These are phyloP conservation scores for Todiramphus chloris DNA, from an alignment of 2,113 vertebrate species.

Conservation along the genomic window DNA sequence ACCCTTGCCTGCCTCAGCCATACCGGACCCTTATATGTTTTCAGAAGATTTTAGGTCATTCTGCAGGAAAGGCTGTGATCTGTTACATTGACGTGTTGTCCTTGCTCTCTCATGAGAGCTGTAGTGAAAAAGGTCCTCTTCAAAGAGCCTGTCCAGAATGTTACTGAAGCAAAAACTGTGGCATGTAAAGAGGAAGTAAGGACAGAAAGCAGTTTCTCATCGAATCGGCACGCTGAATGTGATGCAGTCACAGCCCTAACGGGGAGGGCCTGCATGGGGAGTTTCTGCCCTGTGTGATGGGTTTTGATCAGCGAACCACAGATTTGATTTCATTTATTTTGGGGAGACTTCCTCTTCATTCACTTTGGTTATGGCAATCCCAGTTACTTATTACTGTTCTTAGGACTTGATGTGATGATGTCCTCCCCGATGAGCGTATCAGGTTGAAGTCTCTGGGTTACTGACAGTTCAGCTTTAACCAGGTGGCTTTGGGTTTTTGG, in stretches of 20 bases:
- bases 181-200: background rate
- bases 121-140: background rate
- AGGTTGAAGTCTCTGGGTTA: conserved; percentile 45
- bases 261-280: background rate
- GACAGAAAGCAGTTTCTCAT: background rate
- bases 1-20: background rate
- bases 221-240: background rate
- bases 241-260: background rate
- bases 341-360: background rate
- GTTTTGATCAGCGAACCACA: background rate
- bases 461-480: conserved; percentile 54
- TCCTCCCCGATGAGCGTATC: conserved; percentile 50
- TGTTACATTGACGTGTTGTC: background rate
- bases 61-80: background rate
- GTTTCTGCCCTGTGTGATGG: background rate
- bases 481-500: conserved; percentile 9
- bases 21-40: background rate
- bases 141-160: background rate
- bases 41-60: background rate
- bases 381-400: conserved; percentile 33
- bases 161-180: background rate
- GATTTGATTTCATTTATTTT: conserved; percentile 32
- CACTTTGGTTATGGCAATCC: conserved; percentile 16
- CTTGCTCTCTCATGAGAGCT: background rate
- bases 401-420: conserved; percentile 55